phyloP scores from a whole-genome alignment of 2,888 invertebrate species.

The Acronicta aceris region DNA sequence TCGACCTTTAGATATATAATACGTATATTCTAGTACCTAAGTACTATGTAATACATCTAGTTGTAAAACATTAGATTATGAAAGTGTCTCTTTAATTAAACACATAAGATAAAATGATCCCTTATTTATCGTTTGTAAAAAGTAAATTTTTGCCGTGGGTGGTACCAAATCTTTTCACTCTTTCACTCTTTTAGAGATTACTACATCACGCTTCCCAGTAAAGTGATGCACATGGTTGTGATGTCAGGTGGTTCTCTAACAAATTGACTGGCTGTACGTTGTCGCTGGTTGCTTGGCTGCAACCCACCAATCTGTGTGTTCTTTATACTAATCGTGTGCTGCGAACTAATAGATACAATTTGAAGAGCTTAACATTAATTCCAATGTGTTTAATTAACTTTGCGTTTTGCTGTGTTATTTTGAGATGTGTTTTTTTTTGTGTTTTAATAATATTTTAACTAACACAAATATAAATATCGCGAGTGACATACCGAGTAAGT shows the following conservation, averaged over 20 bases:
- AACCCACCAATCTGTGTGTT: neutral
- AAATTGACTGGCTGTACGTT: neutral
- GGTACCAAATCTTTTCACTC: too few species aligned
- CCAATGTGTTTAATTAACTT: neutral
- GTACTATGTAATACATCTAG: too few species aligned
- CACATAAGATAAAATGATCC: too few species aligned
- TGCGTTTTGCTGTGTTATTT: slow-evolving; percentile 2
- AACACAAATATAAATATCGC: too few species aligned
- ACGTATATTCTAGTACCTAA: neutral
- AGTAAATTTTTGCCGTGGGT: too few species aligned
- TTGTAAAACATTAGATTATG: too few species aligned
- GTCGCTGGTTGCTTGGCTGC: neutral
- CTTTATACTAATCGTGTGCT: slow-evolving; percentile 30
- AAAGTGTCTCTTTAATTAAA: too few species aligned
- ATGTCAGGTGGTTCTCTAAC: neutral
- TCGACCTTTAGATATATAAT: slow-evolving; percentile 15
- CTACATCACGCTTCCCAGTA: neutral
- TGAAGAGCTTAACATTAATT: neutral
- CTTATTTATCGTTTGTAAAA: too few species aligned
- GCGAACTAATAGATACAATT: slow-evolving; percentile 6
- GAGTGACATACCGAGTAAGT: too few species aligned
- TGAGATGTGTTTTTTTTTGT: neutral
- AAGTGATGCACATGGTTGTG: neutral
- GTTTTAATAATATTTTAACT: neutral
- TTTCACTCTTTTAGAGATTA: too few species aligned